Evolutionary conservation across 2,797 vertebrate genomes (phyloP), one percentile per base, ranked within the genome.

Genomic region (Botia almorhae): DNA sequence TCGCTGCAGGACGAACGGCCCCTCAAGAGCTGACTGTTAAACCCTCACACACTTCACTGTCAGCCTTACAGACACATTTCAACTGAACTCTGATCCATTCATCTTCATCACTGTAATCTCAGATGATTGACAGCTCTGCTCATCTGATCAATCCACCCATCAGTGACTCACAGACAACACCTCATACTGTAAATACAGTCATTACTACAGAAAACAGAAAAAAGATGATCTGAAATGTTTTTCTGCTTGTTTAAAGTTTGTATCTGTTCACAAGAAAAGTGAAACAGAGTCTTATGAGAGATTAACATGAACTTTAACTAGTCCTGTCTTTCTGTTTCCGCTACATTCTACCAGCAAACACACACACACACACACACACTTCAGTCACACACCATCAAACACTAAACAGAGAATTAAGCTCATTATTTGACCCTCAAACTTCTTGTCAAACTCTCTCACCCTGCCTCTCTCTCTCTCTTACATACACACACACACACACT

Each of bases 311-410:
- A 60, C 72, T 29, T 13, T 21, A 33, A 61, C 46, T 29, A 2
- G 6, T 13, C 23, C 14, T 19, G 50, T 33, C 26, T 48, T 26
- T 58, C 19, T 10, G 56, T 74, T 74, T 61, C 72, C 46, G 29
- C 39, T 43, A 29, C 23, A 50, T 74, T 50, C 43, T 17, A 13
- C 36, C 39, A 48, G 61, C 43, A 36, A 26, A 17, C 7, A 48
- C 50, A 56, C 63, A 68, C 75, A 60, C 55, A 60, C 71, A 85
- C 83, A 56, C 17, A 58, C 55, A 23, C 36, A 84, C 86, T 85
- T 84, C 87, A 78, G 71, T 68, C 69, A 79, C 81, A 84, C 53
- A 65, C 61, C 69, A 69, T 69, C 74, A 79, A 61, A 82, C 50
- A 83, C 48, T 48, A 74, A 46, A 63, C 81, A n/a, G n/a, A 65